Base-by-base conservation (phyloP, 2,797 vertebrate genomes). In the Spinibarbus caldwelli region DNA sequence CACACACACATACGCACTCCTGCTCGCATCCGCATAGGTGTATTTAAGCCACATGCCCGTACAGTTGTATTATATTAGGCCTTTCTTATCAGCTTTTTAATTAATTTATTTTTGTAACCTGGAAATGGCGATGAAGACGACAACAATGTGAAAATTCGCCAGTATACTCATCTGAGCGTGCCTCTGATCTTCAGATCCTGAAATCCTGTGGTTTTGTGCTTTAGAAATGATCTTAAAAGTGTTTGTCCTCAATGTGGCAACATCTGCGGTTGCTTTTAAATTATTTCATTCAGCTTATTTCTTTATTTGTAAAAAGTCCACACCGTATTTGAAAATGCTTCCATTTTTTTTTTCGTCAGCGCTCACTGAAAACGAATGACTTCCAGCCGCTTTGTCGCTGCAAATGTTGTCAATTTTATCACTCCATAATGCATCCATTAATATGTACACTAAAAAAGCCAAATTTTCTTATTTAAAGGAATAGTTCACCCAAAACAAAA, bases 31-130 rank as follows among this genome's bases (percentile, higher is more conserved):
- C 68, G 62, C 89, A 91, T 78, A 87, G 86, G 72, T 89, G 62
- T 87, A 75, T 90, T 87, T 84, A 78, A 90, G 89, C 88, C 88
- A 90, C 89, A 92, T 91, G 91, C 91, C 85, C 91, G 89, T 86
- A 78, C 71, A 89, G 90, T 91, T 87, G 86, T 87, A 83, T 88
- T 80, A 86, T 86, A 88, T 57, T 47, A 82, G 85, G 78, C 77
- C 81, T 86, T 88, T 89, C 85, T 86, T 82, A 87, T 83, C 75
- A 85, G 38, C 52, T 92, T 88, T 89, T 89, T 88, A 89, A 90
- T 89, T 88, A 82, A 90, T 90, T 94, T 94, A 94, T 94, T 93
- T 93, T 93, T 93, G 88, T 93, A 93, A 90, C 75, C 82, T 87
- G 90, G 85, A 91, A 88, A 92, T 88, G 52, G 76, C 41, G 80